Evolutionary conservation across 2,888 invertebrate species (phyloP).

Genomic region (Eupithecia exiguata): DNA sequence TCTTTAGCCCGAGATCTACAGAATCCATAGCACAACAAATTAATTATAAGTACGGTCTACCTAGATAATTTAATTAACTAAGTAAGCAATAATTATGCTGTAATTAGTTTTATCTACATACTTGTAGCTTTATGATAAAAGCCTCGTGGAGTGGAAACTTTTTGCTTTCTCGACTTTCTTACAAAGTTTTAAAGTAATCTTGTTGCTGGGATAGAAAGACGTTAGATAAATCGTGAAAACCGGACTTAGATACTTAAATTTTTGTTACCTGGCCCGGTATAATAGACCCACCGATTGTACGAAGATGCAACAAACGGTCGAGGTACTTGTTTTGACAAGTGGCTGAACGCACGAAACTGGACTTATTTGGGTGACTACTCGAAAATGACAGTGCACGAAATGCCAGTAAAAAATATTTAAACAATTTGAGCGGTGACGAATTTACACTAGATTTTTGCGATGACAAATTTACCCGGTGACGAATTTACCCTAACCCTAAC

Average conservation of each 20-base stretch:
- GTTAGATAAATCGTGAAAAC: background rate
- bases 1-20: background rate
- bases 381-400: too few species aligned
- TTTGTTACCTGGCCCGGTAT: background rate
- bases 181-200: constrained; percentile 8
- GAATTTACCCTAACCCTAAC: too few species aligned
- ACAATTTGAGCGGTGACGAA: too few species aligned
- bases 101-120: constrained; percentile 26
- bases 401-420: too few species aligned
- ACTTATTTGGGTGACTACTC: too few species aligned
- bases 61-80: background rate
- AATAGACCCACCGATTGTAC: background rate
- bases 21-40: constrained; percentile 29
- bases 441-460: too few species aligned
- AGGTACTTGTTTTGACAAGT: too few species aligned
- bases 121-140: constrained; percentile 15
- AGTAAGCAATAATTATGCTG: constrained; percentile 19
- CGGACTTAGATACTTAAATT: background rate
- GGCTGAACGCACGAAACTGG: too few species aligned
- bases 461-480: too few species aligned
- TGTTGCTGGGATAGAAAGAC: background rate
- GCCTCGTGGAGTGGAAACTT: constrained; percentile 49
- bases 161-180: constrained; percentile 38
- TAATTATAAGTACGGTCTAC: constrained; percentile 15
- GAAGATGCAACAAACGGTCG: too few species aligned